Percentiles rank a stretch among this genome's conserved stretches.
Evolutionary conservation across 2,888 invertebrate species (phyloP).

Genomic region (Operophtera brumata): DNA sequence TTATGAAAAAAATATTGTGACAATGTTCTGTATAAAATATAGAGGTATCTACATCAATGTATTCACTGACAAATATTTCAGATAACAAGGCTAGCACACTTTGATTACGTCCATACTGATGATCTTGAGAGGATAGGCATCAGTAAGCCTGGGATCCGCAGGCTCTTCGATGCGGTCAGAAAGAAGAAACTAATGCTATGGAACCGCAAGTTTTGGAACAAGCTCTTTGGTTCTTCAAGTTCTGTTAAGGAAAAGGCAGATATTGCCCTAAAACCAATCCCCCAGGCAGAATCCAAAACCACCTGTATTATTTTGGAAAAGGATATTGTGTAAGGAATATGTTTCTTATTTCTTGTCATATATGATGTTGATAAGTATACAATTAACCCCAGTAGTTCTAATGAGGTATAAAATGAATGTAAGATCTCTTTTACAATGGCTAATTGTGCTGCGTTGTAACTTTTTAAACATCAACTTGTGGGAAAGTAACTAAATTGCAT

Average conservation of each 20-base stretch:
- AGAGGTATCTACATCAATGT: neutral
- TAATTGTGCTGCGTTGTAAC: neutral
- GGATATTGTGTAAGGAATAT: constrained; percentile 82
- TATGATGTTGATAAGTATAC: too few relatives aligned
- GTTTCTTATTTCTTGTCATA: neutral
- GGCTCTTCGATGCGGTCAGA: constrained; percentile 94
- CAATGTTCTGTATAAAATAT: neutral
- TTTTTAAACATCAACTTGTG: too few relatives aligned
- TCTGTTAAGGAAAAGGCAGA: constrained; percentile 69
- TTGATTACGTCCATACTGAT: constrained; percentile 97
- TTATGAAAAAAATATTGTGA: constrained; percentile 1
- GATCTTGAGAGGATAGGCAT: constrained; percentile 97
- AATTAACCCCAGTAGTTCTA: too few relatives aligned
- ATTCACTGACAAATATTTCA: constrained; percentile 56
- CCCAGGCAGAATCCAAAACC: constrained; percentile 64
- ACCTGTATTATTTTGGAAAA: constrained; percentile 93
- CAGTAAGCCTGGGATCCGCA: constrained; percentile 94
- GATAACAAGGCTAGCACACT: constrained; percentile 95
- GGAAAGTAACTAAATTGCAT: too few relatives aligned
- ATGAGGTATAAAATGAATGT: neutral
- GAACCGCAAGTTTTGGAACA: constrained; percentile 90
- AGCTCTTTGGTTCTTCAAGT: constrained; percentile 83
- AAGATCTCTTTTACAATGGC: neutral
- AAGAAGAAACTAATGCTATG: constrained; percentile 91
- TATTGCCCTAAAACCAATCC: constrained; percentile 66